phyloP scores from a whole-genome alignment of 2,113 vertebrate genomes.

The Zootoca vivipara region DNA sequence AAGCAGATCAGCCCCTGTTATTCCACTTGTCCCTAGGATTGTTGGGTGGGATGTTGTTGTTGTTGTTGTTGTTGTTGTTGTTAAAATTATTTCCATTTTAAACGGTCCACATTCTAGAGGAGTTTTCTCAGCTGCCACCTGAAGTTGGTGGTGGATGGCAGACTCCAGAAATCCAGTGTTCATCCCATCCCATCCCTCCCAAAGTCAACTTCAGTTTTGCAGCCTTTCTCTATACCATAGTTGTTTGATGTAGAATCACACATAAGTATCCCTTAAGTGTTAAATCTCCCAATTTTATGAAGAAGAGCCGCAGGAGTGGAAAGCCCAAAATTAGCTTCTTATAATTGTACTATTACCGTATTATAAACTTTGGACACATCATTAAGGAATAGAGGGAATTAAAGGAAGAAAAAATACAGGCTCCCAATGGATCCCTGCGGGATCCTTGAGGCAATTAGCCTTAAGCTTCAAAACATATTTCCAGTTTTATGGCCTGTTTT shows the following conservation, averaged over 20 bases:
- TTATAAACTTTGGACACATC: conserved; percentile 61
- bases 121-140: neutral
- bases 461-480: conserved; percentile 66
- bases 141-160: neutral
- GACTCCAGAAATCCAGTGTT: neutral
- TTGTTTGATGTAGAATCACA: neutral
- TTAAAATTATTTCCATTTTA: neutral
- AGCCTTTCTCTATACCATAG: neutral
- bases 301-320: neutral
- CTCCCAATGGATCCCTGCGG: conserved; percentile 67
- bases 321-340: neutral
- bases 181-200: neutral
- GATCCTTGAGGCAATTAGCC: conserved; percentile 66
- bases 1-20: neutral
- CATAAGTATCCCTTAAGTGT: no score
- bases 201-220: neutral
- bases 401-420: conserved; percentile 46
- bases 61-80: no score
- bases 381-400: conserved; percentile 63
- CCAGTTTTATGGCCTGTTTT: conserved; percentile 64
- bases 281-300: neutral
- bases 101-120: neutral
- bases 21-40: neutral
- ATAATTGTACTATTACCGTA: conserved; percentile 50
- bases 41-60: no score